Base-by-base conservation (phyloP, 2,113 vertebrate genomes). In the Strigops habroptila region DNA sequence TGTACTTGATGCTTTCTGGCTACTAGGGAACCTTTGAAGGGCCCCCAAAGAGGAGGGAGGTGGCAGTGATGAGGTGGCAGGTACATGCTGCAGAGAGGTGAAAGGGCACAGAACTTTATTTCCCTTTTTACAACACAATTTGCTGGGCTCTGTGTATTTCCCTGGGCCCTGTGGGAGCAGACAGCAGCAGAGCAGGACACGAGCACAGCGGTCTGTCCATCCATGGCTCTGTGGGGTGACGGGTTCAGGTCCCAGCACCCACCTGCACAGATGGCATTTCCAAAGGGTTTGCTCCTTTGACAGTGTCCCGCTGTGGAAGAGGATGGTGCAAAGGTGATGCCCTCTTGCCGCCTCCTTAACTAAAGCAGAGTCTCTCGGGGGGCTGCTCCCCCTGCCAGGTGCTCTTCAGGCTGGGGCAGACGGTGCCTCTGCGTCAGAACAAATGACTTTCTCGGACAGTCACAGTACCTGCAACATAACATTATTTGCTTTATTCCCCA, bases 181-280 rank as follows among this genome's bases (percentile, higher is more conserved):
- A 5, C 3, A 10, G 1, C 49, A 18, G 35, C 48, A 3, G 1
- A 0, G 24, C 3, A 35, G 12, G 3, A 11, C 23, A 1, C 12
- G 2, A 15, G 37, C 69, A 3, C 0, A 1, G 57, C 24, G 0
- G 7, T 1, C 31, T 9, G 46, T 55, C 41, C 1, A 0, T 2
- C 3, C 3, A 7, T 0, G 27, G 44, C 25, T 30, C 39, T 9
- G 3, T 0, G 11, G 7, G 62, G n/a, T 6, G 83, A 2, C 1
- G 1, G 15, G 22, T 2, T 19, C 11, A 1, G 64, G 33, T 52
- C 28, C 37, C 65, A 10, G 44, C 33, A 2, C 44, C 12, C 3
- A 5, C 46, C 28, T 1, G 48, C 59, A 7, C 33, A 3, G 48
- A 9, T 1, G 14, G 4, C 0, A 3, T 3, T 49, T 39, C 21